Percentiles rank a stretch among this genome's conserved stretches.
Evolutionary conservation across 2,888 invertebrate genomes (phyloP).

Genomic region (Leuctra nigra): DNA sequence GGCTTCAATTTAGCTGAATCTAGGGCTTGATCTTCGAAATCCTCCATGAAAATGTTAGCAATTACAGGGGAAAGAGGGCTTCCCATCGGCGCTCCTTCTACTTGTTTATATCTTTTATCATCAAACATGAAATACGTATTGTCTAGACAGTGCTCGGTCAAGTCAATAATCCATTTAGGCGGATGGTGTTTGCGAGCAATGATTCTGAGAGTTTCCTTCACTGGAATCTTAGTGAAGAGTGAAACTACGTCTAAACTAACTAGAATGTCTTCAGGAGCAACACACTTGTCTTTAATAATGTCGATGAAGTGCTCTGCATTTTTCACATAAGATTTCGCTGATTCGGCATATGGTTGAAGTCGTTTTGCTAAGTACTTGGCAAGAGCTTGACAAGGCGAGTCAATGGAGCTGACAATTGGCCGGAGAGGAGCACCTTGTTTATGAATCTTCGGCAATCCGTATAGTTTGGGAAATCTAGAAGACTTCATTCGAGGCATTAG

Average conservation of each 20-base stretch:
- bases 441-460: neutral
- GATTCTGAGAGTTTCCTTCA: constrained; percentile 29
- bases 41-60: constrained; percentile 29
- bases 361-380: too few relatives aligned
- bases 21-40: constrained; percentile 24
- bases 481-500: too few relatives aligned
- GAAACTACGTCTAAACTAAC: constrained; percentile 24
- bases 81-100: constrained; percentile 28
- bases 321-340: too few relatives aligned
- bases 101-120: constrained; percentile 25
- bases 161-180: neutral
- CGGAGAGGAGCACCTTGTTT: too few relatives aligned
- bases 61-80: constrained; percentile 29
- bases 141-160: constrained; percentile 1
- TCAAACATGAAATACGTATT: constrained; percentile 22
- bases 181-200: too few relatives aligned
- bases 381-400: too few relatives aligned
- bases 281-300: neutral
- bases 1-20: constrained; percentile 2
- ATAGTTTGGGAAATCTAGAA: neutral
- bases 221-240: too few relatives aligned
- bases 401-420: too few relatives aligned
- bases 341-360: too few relatives aligned
- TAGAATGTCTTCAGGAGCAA: neutral
- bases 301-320: neutral